Base-by-base conservation (phyloP, 2,113 vertebrate species). In the Hemibagrus wyckioides region DNA sequence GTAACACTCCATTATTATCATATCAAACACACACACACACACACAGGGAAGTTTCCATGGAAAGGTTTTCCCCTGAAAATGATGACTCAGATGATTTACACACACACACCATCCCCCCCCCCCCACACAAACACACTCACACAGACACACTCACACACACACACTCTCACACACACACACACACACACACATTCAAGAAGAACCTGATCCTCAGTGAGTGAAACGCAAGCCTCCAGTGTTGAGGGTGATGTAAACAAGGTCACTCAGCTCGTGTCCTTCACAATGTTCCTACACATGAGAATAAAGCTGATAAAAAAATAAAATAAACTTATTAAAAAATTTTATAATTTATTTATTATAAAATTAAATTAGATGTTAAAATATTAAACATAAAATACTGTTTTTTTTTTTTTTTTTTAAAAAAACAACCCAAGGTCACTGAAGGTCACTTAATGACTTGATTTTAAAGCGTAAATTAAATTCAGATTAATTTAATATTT, bases 1-100 rank as follows among this genome's bases (percentile, higher is more conserved):
- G n/a, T 33, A 33, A 33, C n/a, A 30, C 11, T 15, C 6, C 30
- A 65, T 1, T 7, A 65, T 30, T 33, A 36, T 33, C 17, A 14
- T 15, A 5, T 33, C 14, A 67, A 30, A 81, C 57, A 61, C 57
- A 61, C 57, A 61, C 59, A 61, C 23, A 61, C 59, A 28, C 59
- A 61, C 83, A 57, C 63, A 69, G 39, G 54, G 56, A 85, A 65
- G 30, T 85, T 80, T 80, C 76, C 83, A 85, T 88, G 87, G 76
- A 85, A 90, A 89, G 3, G 59, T 85, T 86, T 91, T 87, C 90
- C 93, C 90, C 88, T 89, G 90, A 92, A 93, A 86, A 54, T 92
- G 93, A 93, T 90, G 90, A 93, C 87, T 91, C 39, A 36, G 52
- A 0, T 28, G 80, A 2, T 73, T 48, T 33, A 44, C 30, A 61